A percentile compares a stretch with the other conserved stretches of the same genome.
Conservation (phyloP, 2,113 vertebrate genomes). For the Vulpes lagopus region DNA sequence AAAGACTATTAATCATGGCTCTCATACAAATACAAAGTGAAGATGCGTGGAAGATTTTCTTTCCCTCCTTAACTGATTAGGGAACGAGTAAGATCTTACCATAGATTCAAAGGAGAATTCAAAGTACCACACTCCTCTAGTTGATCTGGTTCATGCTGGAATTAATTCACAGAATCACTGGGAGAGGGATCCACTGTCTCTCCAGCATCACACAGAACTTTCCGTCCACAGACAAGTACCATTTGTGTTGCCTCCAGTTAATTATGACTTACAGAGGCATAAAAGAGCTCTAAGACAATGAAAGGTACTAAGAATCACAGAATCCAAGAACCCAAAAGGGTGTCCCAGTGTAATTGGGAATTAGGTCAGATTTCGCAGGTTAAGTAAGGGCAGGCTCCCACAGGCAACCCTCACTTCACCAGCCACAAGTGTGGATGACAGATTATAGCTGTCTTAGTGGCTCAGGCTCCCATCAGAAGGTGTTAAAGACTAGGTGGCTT, state of each 20-base stretch:
- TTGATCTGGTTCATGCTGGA: background rate
- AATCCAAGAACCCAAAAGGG: background rate
- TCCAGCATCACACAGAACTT: background rate
- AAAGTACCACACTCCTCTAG: background rate
- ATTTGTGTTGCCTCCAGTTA: background rate
- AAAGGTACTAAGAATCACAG: background rate
- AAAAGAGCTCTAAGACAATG: background rate
- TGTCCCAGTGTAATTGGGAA: background rate
- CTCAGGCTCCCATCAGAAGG: background rate
- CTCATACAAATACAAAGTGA: conserved; percentile 12
- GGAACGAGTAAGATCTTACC: background rate
- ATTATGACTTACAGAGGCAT: background rate
- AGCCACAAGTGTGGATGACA: background rate
- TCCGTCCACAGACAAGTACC: background rate
- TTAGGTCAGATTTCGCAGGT: background rate
- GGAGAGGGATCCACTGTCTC: too few relatives aligned
- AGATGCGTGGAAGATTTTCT: background rate
- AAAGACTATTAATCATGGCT: background rate
- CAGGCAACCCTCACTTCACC: background rate
- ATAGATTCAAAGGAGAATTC: background rate
- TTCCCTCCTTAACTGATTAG: background rate
- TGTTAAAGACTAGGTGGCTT: background rate
- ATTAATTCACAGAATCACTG: background rate
- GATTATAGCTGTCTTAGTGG: background rate
- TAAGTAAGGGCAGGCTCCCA: background rate